Percentiles rank a stretch among this genome's conserved stretches.
Conservation (phyloP, 2,113 vertebrate genomes). For the Meles meles region DNA sequence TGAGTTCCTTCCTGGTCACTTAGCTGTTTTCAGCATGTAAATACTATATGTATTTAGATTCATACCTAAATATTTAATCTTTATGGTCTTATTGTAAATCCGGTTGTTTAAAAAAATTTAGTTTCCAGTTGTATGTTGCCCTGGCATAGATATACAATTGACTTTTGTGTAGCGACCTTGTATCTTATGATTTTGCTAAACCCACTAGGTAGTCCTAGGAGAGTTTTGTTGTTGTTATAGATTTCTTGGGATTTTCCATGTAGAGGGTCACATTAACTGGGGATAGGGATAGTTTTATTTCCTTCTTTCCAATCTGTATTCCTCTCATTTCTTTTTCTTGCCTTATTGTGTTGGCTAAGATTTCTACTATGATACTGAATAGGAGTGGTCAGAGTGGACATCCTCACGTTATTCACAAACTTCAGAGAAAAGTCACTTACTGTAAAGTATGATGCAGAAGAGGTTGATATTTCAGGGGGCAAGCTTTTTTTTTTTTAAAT, state of each 20-base stretch:
- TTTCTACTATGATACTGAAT: neutral
- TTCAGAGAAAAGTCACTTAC: neutral
- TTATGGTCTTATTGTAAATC: neutral
- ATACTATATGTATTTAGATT: neutral
- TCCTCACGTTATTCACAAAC: neutral
- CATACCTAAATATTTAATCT: neutral
- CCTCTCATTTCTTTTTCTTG: neutral
- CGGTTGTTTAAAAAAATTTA: neutral
- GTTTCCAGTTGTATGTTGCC: neutral
- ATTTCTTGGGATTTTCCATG: neutral
- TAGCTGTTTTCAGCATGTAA: neutral
- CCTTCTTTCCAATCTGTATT: neutral
- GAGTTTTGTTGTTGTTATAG: neutral
- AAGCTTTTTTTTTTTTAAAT: neutral
- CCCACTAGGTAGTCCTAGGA: neutral
- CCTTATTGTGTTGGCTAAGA: neutral
- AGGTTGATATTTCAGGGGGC: neutral
- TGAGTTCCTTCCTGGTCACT: neutral
- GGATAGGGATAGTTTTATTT: neutral
- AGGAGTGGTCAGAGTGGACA: neutral
- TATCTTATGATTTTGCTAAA: neutral
- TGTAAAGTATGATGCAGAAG: neutral
- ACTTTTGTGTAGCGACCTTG: neutral
- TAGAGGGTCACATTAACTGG: neutral
- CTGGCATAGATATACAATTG: neutral